phyloP scores from a whole-genome alignment of 2,113 vertebrate species.

The Charina bottae region DNA sequence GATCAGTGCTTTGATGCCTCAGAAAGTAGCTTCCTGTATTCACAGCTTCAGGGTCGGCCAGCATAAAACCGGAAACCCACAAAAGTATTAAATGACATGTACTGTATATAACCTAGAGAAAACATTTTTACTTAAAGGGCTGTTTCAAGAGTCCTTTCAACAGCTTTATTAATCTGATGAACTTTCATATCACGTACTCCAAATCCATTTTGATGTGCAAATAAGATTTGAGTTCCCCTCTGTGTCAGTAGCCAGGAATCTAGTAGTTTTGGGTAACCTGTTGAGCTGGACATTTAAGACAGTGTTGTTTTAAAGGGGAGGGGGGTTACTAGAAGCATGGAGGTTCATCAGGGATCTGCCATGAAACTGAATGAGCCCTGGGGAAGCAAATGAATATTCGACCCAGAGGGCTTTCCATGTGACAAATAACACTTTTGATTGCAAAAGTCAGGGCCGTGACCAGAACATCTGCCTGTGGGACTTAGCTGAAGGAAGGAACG shows the following conservation, averaged over 20 bases:
- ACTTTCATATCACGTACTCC: not conserved
- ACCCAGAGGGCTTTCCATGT: not conserved
- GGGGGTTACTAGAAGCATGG: not conserved
- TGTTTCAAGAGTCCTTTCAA: not conserved
- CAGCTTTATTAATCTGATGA: no score
- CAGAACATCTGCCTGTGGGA: conserved; percentile 88
- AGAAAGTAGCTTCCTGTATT: not conserved
- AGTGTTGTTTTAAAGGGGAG: not conserved
- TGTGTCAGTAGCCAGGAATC: not conserved
- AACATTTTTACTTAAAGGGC: not conserved
- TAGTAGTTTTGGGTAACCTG: not conserved
- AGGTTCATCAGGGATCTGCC: not conserved
- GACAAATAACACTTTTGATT: conserved; percentile 37
- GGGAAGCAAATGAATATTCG: not conserved
- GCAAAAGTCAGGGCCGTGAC: conserved; percentile 89
- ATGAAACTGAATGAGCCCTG: not conserved
- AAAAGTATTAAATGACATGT: not conserved
- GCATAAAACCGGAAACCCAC: not conserved
- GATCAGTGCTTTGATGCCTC: no score
- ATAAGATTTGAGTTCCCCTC: not conserved
- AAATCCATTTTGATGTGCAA: not conserved
- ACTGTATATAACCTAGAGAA: not conserved
- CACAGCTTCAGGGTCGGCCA: not conserved
- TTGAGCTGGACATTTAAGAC: not conserved
- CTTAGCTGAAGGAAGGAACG: conserved; percentile 81